These are phyloP conservation scores for Natrix natrix DNA, from an alignment of 2,797 vertebrate genomes.

Conservation along the genomic window DNA sequence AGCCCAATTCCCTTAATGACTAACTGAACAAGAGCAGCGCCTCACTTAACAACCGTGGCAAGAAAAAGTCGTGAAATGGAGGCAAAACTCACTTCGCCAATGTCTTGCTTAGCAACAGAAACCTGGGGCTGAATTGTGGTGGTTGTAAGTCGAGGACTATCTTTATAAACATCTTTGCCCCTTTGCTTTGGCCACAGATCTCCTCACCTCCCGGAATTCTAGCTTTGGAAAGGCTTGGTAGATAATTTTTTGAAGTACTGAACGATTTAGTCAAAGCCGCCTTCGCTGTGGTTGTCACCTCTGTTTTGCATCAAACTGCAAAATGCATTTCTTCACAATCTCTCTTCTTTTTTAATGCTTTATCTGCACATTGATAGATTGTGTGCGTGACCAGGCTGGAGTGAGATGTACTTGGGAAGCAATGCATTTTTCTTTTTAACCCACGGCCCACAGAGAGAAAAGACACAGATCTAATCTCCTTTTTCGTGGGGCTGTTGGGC, in stretches of 20 bases:
- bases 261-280: slow-evolving; percentile 57
- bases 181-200: slow-evolving; percentile 43
- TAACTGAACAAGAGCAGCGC: too few species aligned
- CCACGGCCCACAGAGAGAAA: neutral
- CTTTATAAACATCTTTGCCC: slow-evolving; percentile 36
- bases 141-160: neutral
- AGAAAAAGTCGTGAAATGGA: neutral
- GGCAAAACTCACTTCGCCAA: neutral
- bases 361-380: slow-evolving; percentile 70
- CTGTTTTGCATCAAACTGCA: slow-evolving; percentile 65
- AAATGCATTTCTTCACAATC: slow-evolving; percentile 69
- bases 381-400: slow-evolving; percentile 57
- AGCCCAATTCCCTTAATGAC: too few species aligned
- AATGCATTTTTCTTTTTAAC: slow-evolving; percentile 31
- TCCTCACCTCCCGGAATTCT: slow-evolving; percentile 22
- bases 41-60: neutral
- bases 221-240: slow-evolving; percentile 48
- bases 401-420: slow-evolving; percentile 36
- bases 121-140: neutral
- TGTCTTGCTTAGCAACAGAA: neutral
- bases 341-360: slow-evolving; percentile 50
- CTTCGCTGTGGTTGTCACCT: slow-evolving; percentile 70
- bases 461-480: slow-evolving; percentile 42
- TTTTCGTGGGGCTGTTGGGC: slow-evolving; percentile 31
- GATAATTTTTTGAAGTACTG: slow-evolving; percentile 58